phyloP scores from a whole-genome alignment of 2,797 vertebrate genomes.

The Pampus argenteus region DNA sequence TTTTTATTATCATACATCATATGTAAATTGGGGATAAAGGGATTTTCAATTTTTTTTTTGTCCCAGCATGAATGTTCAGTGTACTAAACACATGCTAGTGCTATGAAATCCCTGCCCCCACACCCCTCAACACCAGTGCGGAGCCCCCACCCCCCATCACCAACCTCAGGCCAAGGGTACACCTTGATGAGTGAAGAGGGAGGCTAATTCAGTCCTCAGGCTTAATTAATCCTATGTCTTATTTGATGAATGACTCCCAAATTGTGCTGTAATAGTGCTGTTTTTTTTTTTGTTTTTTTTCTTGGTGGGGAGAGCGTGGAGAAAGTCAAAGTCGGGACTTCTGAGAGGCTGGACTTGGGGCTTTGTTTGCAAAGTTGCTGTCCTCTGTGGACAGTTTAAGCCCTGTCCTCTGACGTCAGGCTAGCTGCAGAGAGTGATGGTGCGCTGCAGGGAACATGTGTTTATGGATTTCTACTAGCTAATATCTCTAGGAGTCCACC shows the following conservation, averaged over 20 bases:
- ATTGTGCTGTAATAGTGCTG: conserved; percentile 83
- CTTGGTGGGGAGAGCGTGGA: conserved; percentile 52
- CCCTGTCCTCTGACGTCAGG: conserved; percentile 70
- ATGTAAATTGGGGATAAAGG: conserved; percentile 74
- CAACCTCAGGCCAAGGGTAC: conserved; percentile 83
- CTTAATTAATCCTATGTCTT: conserved; percentile 91
- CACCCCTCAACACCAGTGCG: conserved; percentile 27
- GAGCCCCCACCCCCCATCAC: conserved; percentile 58
- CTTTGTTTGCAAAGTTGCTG: conserved; percentile 84
- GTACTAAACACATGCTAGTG: conserved; percentile 60
- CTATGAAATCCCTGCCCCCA: conserved; percentile 48
- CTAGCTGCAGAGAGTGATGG: conserved; percentile 62
- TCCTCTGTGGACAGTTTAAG: conserved; percentile 68
- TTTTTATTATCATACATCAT: conserved; percentile 70
- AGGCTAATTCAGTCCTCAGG: conserved; percentile 87
- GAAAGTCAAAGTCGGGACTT: conserved; percentile 84
- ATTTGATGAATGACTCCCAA: conserved; percentile 88
- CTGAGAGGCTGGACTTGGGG: conserved; percentile 66
- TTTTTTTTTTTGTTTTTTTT: conserved; percentile 56
- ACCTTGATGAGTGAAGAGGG: conserved; percentile 86
- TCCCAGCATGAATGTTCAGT: conserved; percentile 50
- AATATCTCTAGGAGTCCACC: conserved; percentile 51
- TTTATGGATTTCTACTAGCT: conserved; percentile 56
- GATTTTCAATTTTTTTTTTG: conserved; percentile 58
- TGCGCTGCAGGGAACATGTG: conserved; percentile 65